These are phyloP conservation scores for Diachasma alloeum DNA, from an alignment of 1,140 invertebrate species.

Conservation along the genomic window DNA sequence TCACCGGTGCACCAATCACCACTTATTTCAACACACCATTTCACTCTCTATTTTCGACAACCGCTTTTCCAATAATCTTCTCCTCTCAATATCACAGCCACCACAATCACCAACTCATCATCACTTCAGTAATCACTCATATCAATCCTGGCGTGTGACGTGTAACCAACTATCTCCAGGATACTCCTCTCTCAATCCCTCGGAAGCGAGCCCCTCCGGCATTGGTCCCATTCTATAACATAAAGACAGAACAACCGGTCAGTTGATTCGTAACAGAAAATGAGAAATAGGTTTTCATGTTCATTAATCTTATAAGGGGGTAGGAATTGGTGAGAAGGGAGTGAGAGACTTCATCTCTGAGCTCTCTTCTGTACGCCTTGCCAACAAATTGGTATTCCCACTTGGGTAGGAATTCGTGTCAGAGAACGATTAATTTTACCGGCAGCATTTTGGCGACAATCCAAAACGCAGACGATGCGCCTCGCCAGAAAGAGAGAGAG, in stretches of 20 bases:
- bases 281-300: neutral
- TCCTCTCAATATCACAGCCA: constrained; percentile 10
- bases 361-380: constrained; percentile 25
- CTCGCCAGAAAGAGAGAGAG: neutral
- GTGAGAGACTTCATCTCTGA: constrained; percentile 1
- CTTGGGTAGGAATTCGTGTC: constrained; percentile 57
- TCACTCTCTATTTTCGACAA: neutral
- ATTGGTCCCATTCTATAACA: constrained; percentile 23
- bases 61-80: neutral
- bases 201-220: neutral
- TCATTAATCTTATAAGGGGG: constrained; percentile 20
- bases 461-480: constrained; percentile 35
- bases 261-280: neutral
- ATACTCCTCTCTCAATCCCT: neutral
- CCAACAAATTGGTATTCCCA: constrained; percentile 54
- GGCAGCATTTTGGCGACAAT: constrained; percentile 49
- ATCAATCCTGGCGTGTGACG: neutral
- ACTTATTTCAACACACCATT: neutral
- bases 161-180: neutral
- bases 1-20: neutral
- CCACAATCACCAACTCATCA: constrained; percentile 22
- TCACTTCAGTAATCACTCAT: neutral
- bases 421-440: constrained; percentile 58
- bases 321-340: neutral
- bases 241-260: neutral